A percentile compares a stretch with the other conserved stretches of the same genome.
Conservation (phyloP, 1,140 invertebrate genomes). For the Drosophila kepulauana region DNA sequence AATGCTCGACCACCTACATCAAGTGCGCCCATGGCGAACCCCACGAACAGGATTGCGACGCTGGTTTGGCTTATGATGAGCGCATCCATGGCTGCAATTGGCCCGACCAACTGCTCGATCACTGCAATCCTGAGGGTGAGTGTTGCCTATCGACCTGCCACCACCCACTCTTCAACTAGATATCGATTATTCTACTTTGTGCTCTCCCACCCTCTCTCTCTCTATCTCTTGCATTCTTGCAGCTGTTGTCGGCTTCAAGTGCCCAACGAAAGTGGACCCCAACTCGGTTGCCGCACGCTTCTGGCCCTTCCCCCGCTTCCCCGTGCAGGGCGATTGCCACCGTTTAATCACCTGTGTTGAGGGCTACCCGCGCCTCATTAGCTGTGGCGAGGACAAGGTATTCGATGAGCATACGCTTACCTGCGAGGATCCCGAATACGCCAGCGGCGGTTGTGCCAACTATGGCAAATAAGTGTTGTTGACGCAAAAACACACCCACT, state of each 20-base stretch:
- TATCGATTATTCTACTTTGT: neutral
- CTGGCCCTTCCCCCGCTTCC: conserved; percentile 95
- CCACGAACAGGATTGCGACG: conserved; percentile 91
- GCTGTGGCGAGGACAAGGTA: conserved; percentile 94
- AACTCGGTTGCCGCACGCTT: conserved; percentile 92
- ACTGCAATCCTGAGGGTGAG: conserved; percentile 94
- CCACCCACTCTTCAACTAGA: neutral
- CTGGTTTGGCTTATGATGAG: conserved; percentile 95
- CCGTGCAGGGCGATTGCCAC: conserved; percentile 93
- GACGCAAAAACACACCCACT: conserved; percentile 1
- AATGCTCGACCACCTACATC: conserved; percentile 93
- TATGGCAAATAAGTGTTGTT: conserved; percentile 70
- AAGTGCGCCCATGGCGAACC: conserved; percentile 94
- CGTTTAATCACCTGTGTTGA: conserved; percentile 95
- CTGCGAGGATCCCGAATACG: conserved; percentile 89
- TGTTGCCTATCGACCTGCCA: neutral
- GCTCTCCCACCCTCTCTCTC: neutral
- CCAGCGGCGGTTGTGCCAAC: conserved; percentile 74
- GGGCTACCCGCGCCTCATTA: conserved; percentile 92
- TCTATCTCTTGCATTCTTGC: conserved; percentile 46
- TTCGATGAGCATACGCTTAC: conserved; percentile 93
- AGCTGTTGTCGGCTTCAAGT: conserved; percentile 93
- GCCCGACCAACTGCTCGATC: conserved; percentile 94
- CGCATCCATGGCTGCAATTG: conserved; percentile 96
- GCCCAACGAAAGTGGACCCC: conserved; percentile 92